Percentiles rank a stretch among this genome's conserved stretches.
Evolutionary conservation across 2,113 vertebrate species (phyloP).

Genomic region (Narcine bancroftii): DNA sequence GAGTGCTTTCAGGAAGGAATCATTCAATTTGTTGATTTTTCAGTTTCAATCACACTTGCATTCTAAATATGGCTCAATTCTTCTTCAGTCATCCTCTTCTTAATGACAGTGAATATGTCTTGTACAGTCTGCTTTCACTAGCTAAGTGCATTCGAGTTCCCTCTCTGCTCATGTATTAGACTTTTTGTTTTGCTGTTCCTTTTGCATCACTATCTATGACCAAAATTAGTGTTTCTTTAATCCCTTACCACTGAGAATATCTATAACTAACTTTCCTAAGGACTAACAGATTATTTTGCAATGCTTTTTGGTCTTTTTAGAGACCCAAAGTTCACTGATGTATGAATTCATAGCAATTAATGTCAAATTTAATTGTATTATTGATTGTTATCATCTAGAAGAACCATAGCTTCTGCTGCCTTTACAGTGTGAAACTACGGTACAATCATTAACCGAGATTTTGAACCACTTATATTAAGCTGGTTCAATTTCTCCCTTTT

Average conservation of each 20-base stretch:
- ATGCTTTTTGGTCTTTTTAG: neutral
- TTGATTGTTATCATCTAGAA: neutral
- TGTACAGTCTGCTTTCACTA: neutral
- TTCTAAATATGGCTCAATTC: neutral
- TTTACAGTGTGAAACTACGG: neutral
- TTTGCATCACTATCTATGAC: neutral
- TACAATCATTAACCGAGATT: neutral
- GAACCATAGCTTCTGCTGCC: neutral
- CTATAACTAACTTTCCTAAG: neutral
- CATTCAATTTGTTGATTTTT: neutral
- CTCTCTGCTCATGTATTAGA: neutral
- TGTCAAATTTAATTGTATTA: neutral
- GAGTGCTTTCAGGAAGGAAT: neutral
- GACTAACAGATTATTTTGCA: neutral
- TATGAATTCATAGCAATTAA: neutral
- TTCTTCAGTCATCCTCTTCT: neutral
- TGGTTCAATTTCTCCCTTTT: neutral
- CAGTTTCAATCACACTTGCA: neutral
- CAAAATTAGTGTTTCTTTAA: neutral
- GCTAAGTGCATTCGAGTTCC: neutral
- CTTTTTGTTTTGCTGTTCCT: neutral
- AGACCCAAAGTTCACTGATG: neutral
- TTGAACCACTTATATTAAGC: neutral
- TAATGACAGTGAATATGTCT: neutral
- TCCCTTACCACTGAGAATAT: neutral